A percentile compares a stretch with the other conserved stretches of the same genome.
These are phyloP conservation scores for Sprattus sprattus DNA, from an alignment of 2,113 vertebrate genomes.

Conservation along the genomic window DNA sequence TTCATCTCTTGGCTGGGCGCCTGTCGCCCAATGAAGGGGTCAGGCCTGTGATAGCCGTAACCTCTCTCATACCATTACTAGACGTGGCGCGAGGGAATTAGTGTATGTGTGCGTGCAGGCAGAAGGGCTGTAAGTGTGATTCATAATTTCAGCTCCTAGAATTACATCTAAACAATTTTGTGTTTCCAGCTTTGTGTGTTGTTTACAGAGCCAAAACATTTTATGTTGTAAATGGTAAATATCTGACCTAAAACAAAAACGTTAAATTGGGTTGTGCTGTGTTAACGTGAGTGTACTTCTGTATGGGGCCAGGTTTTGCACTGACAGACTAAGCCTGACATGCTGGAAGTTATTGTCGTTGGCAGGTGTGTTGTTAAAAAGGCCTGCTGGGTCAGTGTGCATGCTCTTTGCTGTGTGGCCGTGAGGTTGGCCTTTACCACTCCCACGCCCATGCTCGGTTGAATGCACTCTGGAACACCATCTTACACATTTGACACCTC, in stretches of 20 bases:
- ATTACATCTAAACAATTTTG: neutral
- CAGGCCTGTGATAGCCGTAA: neutral
- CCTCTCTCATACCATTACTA: neutral
- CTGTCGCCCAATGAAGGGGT: neutral
- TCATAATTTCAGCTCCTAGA: neutral
- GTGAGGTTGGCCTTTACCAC: neutral
- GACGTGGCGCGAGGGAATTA: neutral
- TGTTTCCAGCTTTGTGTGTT: neutral
- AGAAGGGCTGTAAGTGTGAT: neutral
- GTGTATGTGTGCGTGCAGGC: neutral
- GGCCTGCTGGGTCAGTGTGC: neutral
- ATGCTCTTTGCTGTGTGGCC: neutral
- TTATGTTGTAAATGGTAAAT: neutral
- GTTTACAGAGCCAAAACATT: neutral
- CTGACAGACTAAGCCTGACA: neutral
- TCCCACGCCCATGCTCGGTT: neutral
- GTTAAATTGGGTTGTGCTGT: neutral
- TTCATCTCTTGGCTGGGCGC: neutral
- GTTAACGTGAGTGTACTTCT: neutral
- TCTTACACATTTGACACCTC: neutral
- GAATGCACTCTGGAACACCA: neutral
- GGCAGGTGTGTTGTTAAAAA: neutral
- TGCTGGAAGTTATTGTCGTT: neutral
- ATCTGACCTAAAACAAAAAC: neutral
- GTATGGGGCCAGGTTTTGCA: neutral